These are phyloP conservation scores for Temnothorax curvispinosus DNA, from an alignment of 1,140 invertebrate species.

Conservation along the genomic window DNA sequence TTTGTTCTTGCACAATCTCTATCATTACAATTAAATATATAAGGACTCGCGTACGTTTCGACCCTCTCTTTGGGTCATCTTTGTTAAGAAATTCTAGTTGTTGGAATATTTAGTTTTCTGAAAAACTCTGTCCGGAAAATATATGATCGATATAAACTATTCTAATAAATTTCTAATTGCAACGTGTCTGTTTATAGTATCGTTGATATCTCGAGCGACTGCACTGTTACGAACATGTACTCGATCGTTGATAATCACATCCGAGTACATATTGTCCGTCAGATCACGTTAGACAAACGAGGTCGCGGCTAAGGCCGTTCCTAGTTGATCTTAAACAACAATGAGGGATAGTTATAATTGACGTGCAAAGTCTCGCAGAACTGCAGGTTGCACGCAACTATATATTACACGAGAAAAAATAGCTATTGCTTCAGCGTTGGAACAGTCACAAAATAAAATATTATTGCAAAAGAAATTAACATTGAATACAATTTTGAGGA, in stretches of 20 bases:
- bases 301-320: conserved; percentile 64
- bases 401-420: background rate
- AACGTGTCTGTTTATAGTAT: background rate
- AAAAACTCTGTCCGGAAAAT: background rate
- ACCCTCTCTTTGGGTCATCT: no score
- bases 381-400: background rate
- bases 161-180: background rate
- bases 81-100: background rate
- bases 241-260: background rate
- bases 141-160: background rate
- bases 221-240: background rate
- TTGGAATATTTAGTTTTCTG: background rate
- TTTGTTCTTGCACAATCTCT: no score
- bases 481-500: no score
- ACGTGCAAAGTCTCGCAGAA: background rate
- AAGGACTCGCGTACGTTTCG: no score
- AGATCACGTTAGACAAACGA: conserved; percentile 60
- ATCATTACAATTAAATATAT: no score
- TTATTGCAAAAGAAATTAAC: background rate
- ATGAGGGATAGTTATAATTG: conserved; percentile 31
- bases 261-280: conserved; percentile 50
- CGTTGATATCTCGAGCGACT: conserved; percentile 17
- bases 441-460: no score
- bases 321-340: conserved; percentile 66
- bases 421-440: background rate